A percentile compares a stretch with the other conserved stretches of the same genome.
phyloP scores from a whole-genome alignment of 2,888 invertebrate species.

The Lissocephala sabroskyi region DNA sequence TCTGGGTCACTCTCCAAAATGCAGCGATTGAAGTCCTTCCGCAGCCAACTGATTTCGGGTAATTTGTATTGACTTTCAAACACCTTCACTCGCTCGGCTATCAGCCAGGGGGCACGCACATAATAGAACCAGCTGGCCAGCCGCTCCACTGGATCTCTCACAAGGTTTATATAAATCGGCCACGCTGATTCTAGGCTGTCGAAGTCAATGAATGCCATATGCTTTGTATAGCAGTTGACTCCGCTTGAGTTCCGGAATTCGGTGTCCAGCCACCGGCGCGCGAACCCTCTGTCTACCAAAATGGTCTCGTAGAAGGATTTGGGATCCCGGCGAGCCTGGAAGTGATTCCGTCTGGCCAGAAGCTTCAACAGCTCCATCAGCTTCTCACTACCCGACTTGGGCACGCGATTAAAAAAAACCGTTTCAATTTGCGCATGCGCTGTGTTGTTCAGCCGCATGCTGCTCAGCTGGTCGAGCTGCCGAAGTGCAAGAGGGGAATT shows the following conservation, averaged over 20 bases:
- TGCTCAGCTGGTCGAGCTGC: conserved; percentile 45
- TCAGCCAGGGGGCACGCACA: conserved; percentile 90
- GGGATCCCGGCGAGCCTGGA: conserved; percentile 84
- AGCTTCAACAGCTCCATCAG: conserved; percentile 86
- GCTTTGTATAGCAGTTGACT: conserved; percentile 83
- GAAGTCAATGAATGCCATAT: conserved; percentile 90
- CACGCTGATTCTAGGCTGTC: conserved; percentile 81
- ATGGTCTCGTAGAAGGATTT: conserved; percentile 76
- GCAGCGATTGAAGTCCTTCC: conserved; percentile 89
- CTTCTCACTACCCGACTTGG: conserved; percentile 91
- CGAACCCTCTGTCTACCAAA: conserved; percentile 79
- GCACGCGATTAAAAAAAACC: conserved; percentile 90
- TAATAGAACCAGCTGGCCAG: conserved; percentile 94
- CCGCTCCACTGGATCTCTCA: conserved; percentile 89
- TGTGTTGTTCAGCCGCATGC: conserved; percentile 59
- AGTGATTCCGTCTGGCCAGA: conserved; percentile 77
- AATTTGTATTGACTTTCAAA: conserved; percentile 46
- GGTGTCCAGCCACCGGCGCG: conserved; percentile 80
- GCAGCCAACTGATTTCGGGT: conserved; percentile 78
- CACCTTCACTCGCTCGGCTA: conserved; percentile 78
- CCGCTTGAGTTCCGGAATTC: conserved; percentile 82
- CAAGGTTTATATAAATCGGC: conserved; percentile 90
- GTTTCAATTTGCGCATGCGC: conserved; percentile 75
- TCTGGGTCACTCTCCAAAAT: conserved; percentile 85
- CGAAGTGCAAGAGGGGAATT: conserved; percentile 39